Base-by-base conservation (phyloP, 2,113 vertebrate species). In the Delphinus delphis region DNA sequence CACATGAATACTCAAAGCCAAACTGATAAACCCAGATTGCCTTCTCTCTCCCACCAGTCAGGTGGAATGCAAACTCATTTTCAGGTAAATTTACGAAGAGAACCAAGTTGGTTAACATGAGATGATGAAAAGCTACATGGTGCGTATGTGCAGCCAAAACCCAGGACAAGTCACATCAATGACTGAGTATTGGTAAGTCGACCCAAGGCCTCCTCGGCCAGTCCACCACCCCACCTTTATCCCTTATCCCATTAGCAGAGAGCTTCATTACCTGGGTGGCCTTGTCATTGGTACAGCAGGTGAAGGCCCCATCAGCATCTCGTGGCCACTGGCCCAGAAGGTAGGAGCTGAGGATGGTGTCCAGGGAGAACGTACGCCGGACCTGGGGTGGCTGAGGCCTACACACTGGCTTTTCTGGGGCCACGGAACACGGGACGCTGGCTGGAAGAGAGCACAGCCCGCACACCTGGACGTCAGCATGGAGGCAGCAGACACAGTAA, bases 251-350 rank as follows among this genome's bases (percentile, higher is more conserved):
- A 36, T 18, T 2, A 28, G 62, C 50, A 84, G 25, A 85, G 23
- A 21, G 9, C 0, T 74, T 44, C 1, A 2, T 47, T 98, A 99
- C 99, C 99, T 99, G 99, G 26, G 99, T 99, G 26, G 99, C 99
- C 98, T 99, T 99, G 99, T 99, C 99, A 53, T 99, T 99, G 98
- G 98, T 98, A 65, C 99, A 99, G 28, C 97, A 98, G 8, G 84
- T 1, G 60, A 98, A 76, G 6, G 97, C 96, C 97, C 98, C 97
- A 55, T 99, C 99, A 0, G 98, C 90, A 36, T 99, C 99, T 96
- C 99, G 99, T 26, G 99, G 99, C 99, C 99, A 99, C 97, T 99
- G 99, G 26, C 99, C 99, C 98, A 99, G 97, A 96, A 99, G 99
- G 93, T 99, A 99, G 5, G 99, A 99, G 63, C 98, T 99, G 13